Percentiles rank a stretch among this genome's conserved stretches.
Conservation (phyloP, 2,113 vertebrate genomes). For the Sterna hirundo region DNA sequence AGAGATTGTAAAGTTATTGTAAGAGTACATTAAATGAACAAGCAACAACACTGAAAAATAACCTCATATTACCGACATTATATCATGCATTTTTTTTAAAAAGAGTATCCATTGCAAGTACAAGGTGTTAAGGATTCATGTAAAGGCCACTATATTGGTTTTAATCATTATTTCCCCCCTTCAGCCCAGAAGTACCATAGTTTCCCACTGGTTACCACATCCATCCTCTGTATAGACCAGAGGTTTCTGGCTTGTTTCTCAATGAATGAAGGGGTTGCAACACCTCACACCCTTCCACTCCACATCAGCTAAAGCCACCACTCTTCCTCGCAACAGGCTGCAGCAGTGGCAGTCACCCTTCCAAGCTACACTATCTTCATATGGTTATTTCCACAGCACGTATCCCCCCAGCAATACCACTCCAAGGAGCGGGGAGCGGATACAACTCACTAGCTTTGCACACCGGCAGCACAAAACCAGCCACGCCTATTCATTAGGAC, state of each 20-base stretch:
- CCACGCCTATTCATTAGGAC: background rate
- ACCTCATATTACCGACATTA: background rate
- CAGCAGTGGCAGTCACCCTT: background rate
- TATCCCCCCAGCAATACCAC: accelerated
- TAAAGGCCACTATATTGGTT: background rate
- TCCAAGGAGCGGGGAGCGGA: background rate
- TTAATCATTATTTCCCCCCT: background rate
- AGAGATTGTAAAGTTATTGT: background rate
- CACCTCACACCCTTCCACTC: background rate
- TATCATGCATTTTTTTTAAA: background rate
- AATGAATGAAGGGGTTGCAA: background rate
- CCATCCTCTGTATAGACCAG: background rate
- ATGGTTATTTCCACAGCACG: background rate
- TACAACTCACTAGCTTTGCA: background rate
- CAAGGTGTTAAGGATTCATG: background rate
- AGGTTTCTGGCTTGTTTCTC: background rate
- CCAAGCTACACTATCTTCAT: background rate
- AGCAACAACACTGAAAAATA: background rate
- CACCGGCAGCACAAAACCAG: background rate
- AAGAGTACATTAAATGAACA: background rate
- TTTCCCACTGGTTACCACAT: background rate
- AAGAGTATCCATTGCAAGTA: background rate
- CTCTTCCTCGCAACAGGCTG: background rate
- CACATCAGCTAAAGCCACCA: background rate
- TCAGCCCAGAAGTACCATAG: background rate